Conservation (phyloP, 2,797 vertebrate species). For the Phrynocephalus guinanensis region DNA sequence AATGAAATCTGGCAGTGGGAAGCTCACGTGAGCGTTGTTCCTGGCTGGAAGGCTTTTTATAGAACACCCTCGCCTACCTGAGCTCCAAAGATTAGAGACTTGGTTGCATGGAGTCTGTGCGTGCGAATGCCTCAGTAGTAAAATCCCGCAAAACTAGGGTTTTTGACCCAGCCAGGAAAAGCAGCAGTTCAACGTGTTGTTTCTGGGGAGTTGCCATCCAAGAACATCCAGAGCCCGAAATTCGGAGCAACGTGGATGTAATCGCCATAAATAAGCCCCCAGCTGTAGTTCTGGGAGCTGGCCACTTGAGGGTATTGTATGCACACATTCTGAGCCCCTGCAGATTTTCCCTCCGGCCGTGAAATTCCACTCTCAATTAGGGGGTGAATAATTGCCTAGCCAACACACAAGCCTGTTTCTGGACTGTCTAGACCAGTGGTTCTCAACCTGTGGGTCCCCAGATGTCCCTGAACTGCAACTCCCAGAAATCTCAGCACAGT, state of each 20-base stretch:
- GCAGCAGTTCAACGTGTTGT: not conserved
- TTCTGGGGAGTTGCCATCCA: too few species aligned
- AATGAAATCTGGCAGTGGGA: constrained; percentile 4
- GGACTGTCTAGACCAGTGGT: not conserved
- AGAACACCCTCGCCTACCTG: not conserved
- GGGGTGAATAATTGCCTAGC: not conserved
- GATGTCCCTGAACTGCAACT: too few species aligned
- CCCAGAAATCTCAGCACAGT: too few species aligned
- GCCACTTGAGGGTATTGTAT: not conserved
- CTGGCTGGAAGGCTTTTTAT: constrained; percentile 1
- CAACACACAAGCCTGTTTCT: not conserved
- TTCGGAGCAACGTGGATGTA: not conserved
- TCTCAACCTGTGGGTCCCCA: too few species aligned
- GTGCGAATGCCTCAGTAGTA: too few species aligned
- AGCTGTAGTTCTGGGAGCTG: not conserved
- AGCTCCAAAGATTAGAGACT: not conserved
- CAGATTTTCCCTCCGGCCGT: not conserved
- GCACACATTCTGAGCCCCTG: not conserved
- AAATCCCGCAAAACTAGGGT: too few species aligned
- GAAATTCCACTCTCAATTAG: not conserved
- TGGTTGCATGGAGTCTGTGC: not conserved
- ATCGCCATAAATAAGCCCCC: not conserved
- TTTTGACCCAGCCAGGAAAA: not conserved
- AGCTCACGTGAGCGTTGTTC: not conserved
- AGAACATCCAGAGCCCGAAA: too few species aligned